Evolutionary conservation across 2,888 invertebrate species (phyloP).

Genomic region (Agrotis exclamationis): DNA sequence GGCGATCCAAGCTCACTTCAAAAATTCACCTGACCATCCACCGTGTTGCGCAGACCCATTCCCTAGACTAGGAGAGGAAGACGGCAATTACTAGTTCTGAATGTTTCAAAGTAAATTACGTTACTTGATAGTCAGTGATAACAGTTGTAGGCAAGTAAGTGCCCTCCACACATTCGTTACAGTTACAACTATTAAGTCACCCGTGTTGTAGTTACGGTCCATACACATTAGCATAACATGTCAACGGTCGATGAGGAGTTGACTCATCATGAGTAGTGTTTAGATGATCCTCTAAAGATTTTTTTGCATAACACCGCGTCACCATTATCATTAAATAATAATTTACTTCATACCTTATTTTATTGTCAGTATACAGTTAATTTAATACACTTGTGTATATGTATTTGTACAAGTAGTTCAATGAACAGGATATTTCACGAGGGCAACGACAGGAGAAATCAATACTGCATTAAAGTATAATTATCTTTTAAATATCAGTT

Average conservation of each 20-base stretch:
- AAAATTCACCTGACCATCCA: too few relatives aligned
- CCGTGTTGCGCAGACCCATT: too few relatives aligned
- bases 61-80: too few relatives aligned
- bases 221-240: not conserved
- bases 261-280: not conserved
- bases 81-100: too few relatives aligned
- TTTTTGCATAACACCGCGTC: not conserved
- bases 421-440: not conserved
- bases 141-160: not conserved
- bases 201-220: not conserved
- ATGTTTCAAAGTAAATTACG: not conserved
- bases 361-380: not conserved
- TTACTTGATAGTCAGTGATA: not conserved
- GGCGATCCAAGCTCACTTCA: too few relatives aligned
- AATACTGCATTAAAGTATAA: not conserved
- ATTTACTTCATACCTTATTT: not conserved
- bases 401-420: not conserved
- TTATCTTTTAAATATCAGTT: slow-evolving; percentile 1
- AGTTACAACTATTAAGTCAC: not conserved
- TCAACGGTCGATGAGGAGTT: not conserved
- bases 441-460: not conserved
- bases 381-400: not conserved
- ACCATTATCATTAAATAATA: not conserved
- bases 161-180: not conserved
- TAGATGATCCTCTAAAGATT: not conserved